These are phyloP conservation scores for Argyresthia albistria DNA, from an alignment of 2,888 invertebrate species.

Conservation along the genomic window DNA sequence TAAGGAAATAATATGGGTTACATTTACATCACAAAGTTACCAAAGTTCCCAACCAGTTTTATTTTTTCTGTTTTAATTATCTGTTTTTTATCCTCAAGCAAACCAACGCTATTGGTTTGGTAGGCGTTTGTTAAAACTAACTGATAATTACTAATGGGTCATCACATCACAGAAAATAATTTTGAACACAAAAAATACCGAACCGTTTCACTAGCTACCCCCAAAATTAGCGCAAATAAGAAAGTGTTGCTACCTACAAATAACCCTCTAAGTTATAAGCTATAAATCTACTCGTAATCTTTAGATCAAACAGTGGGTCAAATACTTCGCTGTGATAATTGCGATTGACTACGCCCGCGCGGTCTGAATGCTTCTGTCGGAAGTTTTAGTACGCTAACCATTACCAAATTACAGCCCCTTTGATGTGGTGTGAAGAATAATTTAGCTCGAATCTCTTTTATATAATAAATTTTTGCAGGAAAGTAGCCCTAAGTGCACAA, in stretches of 20 bases:
- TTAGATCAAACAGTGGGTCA: constrained; percentile 1
- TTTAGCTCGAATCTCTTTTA: too few species aligned
- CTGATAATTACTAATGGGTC: neutral
- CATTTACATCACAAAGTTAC: too few species aligned
- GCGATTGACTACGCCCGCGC: constrained; percentile 5
- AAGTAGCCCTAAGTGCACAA: too few species aligned
- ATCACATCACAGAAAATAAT: neutral
- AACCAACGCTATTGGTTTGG: neutral
- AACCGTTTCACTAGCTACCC: neutral
- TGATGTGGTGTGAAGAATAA: too few species aligned
- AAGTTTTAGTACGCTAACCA: too few species aligned
- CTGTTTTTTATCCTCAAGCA: neutral
- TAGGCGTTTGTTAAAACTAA: too few species aligned
- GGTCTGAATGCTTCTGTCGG: too few species aligned
- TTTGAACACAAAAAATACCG: neutral
- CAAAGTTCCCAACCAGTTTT: neutral
- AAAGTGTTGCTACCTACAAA: neutral
- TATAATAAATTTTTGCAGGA: too few species aligned
- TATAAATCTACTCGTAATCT: constrained; percentile 1
- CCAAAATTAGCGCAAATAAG: too few species aligned
- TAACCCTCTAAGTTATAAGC: neutral
- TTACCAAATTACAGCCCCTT: too few species aligned
- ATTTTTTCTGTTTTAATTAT: too few species aligned
- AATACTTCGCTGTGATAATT: neutral
- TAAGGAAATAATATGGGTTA: too few species aligned